phyloP scores from a whole-genome alignment of 1,140 invertebrate species.

The Bombus confusus region DNA sequence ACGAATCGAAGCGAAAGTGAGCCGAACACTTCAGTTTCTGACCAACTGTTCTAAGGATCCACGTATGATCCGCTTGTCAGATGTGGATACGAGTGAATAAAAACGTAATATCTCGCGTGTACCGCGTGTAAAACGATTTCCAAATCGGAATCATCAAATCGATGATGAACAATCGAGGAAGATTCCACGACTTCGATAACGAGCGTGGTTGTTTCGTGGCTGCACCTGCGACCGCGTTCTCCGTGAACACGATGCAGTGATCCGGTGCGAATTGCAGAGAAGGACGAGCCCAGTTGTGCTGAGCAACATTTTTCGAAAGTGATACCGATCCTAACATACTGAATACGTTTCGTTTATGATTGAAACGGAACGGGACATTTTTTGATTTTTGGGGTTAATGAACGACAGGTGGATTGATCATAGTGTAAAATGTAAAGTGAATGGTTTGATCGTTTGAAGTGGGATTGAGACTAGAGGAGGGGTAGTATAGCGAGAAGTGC shows the following conservation, averaged over 20 bases:
- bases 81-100: neutral
- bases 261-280: conserved; percentile 3
- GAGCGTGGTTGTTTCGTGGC: conserved; percentile 6
- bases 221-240: conserved; percentile 25
- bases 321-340: neutral
- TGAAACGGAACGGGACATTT: neutral
- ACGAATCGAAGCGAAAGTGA: conserved; percentile 51
- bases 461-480: neutral
- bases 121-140: neutral
- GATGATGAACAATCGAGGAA: neutral
- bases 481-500: neutral
- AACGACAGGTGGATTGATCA: neutral
- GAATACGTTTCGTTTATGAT: neutral
- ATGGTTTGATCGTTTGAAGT: neutral
- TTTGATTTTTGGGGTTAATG: too few relatives aligned
- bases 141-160: neutral
- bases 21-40: conserved; percentile 44
- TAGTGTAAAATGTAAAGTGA: neutral
- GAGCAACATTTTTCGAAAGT: neutral
- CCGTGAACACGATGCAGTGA: conserved; percentile 5
- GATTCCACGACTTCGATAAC: neutral
- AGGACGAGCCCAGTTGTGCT: neutral
- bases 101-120: neutral
- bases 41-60: conserved; percentile 22
- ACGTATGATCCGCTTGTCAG: neutral